phyloP scores from a whole-genome alignment of 2,888 invertebrate species.

The Himalopsyche kuldschensis region DNA sequence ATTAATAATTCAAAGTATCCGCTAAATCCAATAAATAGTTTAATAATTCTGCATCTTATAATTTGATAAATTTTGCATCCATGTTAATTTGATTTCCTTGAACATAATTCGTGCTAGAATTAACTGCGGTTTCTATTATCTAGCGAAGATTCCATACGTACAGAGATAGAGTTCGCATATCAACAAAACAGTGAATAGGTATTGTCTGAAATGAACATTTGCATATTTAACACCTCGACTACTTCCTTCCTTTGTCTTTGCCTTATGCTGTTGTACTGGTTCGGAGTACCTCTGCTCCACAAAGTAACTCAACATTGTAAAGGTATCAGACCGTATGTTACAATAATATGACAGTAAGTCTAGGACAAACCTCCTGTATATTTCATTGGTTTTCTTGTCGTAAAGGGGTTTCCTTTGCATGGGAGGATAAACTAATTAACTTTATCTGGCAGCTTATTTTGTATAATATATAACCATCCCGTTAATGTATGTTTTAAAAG shows the following conservation, averaged over 20 bases:
- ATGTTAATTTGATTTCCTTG: no score
- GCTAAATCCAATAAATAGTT: no score
- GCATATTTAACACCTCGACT: slow-evolving; percentile 18
- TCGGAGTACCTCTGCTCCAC: slow-evolving; percentile 4
- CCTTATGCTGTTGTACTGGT: slow-evolving; percentile 4
- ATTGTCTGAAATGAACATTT: slow-evolving; percentile 10
- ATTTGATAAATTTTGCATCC: no score
- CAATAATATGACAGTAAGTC: slow-evolving; percentile 24
- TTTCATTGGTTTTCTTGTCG: background rate
- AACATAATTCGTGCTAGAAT: background rate
- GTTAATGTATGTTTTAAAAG: background rate
- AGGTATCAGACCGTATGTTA: slow-evolving; percentile 27
- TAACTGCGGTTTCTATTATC: background rate
- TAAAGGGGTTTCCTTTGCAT: background rate
- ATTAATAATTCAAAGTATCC: no score
- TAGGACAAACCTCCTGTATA: slow-evolving; percentile 1
- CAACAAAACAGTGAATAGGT: background rate
- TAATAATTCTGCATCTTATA: no score
- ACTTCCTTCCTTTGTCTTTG: slow-evolving; percentile 15
- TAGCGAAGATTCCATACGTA: background rate
- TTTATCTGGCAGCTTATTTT: background rate
- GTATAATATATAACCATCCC: background rate
- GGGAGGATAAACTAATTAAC: background rate
- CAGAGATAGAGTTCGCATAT: background rate
- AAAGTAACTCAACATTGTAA: slow-evolving; percentile 30